Percentiles rank a stretch among this genome's conserved stretches.
Conservation (phyloP, 1,140 invertebrate genomes). For the Neodiprion fabricii region DNA sequence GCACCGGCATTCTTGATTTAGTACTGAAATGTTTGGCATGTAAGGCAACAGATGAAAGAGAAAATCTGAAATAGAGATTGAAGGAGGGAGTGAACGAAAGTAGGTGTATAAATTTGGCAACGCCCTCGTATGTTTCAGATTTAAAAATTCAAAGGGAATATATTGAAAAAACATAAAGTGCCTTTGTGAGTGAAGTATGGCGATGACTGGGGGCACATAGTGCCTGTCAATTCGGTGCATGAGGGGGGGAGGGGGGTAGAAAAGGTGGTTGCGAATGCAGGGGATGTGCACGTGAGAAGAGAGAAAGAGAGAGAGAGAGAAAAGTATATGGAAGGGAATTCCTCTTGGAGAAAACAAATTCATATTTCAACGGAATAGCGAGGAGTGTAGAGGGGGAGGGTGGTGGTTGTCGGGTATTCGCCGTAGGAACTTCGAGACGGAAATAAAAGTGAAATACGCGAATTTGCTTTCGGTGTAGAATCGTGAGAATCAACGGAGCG, state of each 20-base stretch:
- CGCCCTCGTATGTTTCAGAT: slow-evolving; percentile 5
- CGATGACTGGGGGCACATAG: background rate
- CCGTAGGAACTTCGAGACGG: slow-evolving; percentile 30
- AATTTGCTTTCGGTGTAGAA: slow-evolving; percentile 2
- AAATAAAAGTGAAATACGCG: slow-evolving; percentile 51
- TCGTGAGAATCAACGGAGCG: background rate
- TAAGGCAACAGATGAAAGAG: background rate
- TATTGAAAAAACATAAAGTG: background rate
- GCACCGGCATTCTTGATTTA: no score
- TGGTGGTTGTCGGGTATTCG: slow-evolving; percentile 26
- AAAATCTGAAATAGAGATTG: background rate
- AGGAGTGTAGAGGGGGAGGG: slow-evolving; percentile 18
- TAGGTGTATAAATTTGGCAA: background rate
- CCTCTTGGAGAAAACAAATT: slow-evolving; percentile 45
- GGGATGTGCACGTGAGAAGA: background rate
- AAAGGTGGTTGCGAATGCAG: background rate
- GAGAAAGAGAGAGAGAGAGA: slow-evolving; percentile 9
- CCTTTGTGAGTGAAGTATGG: background rate
- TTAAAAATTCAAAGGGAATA: background rate
- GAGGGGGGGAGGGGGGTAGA: background rate
- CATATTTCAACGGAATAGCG: slow-evolving; percentile 44
- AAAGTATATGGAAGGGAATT: slow-evolving; percentile 10
- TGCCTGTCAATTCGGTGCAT: background rate
- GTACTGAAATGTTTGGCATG: no score
- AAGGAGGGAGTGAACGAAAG: background rate